Base-by-base conservation (phyloP, 2,888 invertebrate species). In the Tineola bisselliella region DNA sequence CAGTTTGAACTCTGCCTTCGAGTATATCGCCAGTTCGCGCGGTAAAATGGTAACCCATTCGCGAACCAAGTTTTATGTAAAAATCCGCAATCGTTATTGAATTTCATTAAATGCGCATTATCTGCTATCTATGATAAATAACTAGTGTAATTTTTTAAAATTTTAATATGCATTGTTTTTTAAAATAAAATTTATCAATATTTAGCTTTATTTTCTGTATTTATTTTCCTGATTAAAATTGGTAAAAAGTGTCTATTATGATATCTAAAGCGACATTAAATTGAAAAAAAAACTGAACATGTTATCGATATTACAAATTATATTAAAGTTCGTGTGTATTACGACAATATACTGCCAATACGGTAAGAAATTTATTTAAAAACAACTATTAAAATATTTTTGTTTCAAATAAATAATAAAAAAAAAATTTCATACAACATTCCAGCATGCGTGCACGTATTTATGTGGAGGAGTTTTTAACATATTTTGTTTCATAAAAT, bases 1-100 rank as follows among this genome's bases (percentile, higher is more conserved):
- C 48, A 48, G 48, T 48, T 48, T 48, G 15, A 48, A 17, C 48
- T 48, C 48, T n/a, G 48, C 48, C 10, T 48, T 48, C 48, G 48
- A 15, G 15, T 17, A 17, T n/a, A n/a, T 13, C 13, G 48, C 48
- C 38, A 38, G 38, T 48, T 48, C 48, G 48, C 48, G 48, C 48
- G 48, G 48, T 17, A 48, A 48, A 48, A 48, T 48, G 48, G 8
- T 48, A 3, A 15, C 2, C 48, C 48, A 13, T 10, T 10, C 48
- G 48, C 48, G 48, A 17, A 48, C 13, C 48, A 48, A 48, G 48
- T 48, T 48, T 48, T 15, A 48, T 10, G 15, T 13, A 48, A 48
- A 48, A 48, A 48, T 15, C 10, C 48, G 48, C 15, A 48, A 48
- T 3, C 48, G 13, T 15, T 48, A 48, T 15, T 38, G 3, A 48